These are phyloP conservation scores for Leucophora obtusa DNA, from an alignment of 2,888 invertebrate genomes.

Conservation along the genomic window DNA sequence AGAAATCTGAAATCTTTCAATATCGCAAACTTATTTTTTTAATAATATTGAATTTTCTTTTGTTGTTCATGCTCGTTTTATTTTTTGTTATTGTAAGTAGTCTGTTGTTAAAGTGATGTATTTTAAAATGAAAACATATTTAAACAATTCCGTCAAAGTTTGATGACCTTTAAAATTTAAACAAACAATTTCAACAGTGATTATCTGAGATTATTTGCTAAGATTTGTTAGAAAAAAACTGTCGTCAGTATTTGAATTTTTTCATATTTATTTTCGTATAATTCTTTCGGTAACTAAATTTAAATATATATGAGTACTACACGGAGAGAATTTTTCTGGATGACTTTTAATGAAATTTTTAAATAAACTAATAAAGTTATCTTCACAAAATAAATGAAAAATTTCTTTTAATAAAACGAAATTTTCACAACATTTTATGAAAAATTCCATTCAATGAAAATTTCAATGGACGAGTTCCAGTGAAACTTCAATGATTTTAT, in stretches of 20 bases:
- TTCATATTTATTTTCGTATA: not conserved
- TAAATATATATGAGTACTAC: too few species aligned
- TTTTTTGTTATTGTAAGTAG: constrained; percentile 3
- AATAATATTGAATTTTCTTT: not conserved
- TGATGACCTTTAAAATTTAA: constrained; percentile 22
- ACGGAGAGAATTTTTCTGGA: too few species aligned
- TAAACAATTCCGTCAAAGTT: constrained; percentile 27
- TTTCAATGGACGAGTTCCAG: too few species aligned
- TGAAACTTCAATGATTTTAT: too few species aligned
- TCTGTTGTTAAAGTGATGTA: not conserved
- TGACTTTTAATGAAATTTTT: too few species aligned
- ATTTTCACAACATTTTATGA: too few species aligned
- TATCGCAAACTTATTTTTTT: not conserved
- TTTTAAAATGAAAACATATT: constrained; percentile 7
- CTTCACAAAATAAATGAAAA: too few species aligned
- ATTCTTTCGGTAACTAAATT: constrained; percentile 5
- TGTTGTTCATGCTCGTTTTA: constrained; percentile 9
- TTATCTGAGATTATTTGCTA: constrained; percentile 28
- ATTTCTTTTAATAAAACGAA: too few species aligned
- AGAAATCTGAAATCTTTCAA: not conserved
- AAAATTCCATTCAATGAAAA: too few species aligned
- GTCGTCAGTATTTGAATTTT: not conserved
- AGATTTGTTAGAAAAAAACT: constrained; percentile 13
- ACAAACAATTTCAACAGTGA: constrained; percentile 26
- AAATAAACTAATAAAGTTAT: too few species aligned